phyloP scores from a whole-genome alignment of 2,113 vertebrate species.

The Salvelinus namaycush region DNA sequence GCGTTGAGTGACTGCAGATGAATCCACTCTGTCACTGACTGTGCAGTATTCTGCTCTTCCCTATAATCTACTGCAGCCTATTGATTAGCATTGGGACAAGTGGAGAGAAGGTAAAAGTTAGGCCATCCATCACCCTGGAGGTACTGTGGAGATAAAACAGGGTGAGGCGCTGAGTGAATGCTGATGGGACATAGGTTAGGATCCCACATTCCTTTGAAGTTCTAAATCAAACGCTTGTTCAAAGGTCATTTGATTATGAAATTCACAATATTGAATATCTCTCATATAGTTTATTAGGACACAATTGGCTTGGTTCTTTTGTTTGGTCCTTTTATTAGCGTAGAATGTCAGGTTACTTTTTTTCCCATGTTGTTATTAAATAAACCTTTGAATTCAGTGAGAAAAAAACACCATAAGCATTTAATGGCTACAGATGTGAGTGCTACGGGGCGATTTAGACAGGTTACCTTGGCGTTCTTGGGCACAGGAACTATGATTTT shows the following conservation, averaged over 20 bases:
- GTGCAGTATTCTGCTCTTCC: constrained; percentile 26
- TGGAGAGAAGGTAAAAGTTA: constrained; percentile 36
- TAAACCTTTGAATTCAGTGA: constrained; percentile 14
- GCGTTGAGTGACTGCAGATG: constrained; percentile 46
- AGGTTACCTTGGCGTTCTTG: too few relatives aligned
- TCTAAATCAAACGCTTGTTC: constrained; percentile 21
- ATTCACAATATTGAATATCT: not conserved
- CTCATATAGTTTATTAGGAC: not conserved
- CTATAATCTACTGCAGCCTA: constrained; percentile 57
- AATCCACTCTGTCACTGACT: constrained; percentile 31
- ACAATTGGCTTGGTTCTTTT: too few relatives aligned
- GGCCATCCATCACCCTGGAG: constrained; percentile 55
- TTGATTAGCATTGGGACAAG: constrained; percentile 47
- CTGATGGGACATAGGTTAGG: constrained; percentile 33
- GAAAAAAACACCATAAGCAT: not conserved
- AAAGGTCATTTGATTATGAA: not conserved
- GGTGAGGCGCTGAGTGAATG: constrained; percentile 26
- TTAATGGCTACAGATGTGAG: too few relatives aligned
- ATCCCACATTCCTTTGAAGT: constrained; percentile 49
- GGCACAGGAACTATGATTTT: too few relatives aligned
- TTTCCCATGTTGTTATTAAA: constrained; percentile 1
- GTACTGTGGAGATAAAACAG: constrained; percentile 38
- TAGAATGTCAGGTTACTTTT: constrained; percentile 2
- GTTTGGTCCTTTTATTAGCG: too few relatives aligned
- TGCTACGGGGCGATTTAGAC: too few relatives aligned